Evolutionary conservation across 2,888 invertebrate genomes (phyloP).

Genomic region (Archips xylosteana): DNA sequence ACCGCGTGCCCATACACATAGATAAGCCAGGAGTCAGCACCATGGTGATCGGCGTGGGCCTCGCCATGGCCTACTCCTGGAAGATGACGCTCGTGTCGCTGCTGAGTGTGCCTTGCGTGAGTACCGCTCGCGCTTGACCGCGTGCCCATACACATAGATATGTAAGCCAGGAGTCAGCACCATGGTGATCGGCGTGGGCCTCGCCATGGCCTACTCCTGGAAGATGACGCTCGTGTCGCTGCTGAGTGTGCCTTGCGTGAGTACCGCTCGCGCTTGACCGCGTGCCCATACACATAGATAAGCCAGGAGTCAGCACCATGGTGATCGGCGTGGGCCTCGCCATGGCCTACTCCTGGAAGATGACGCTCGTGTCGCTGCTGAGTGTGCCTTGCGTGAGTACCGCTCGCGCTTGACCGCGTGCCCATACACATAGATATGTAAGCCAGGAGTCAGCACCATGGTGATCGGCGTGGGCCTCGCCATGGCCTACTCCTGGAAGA

Average conservation of each 20-base stretch:
- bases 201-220: conserved; percentile 86
- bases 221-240: conserved; percentile 87
- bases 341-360: conserved; percentile 86
- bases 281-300: too few species aligned
- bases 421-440: too few species aligned
- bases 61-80: conserved; percentile 86
- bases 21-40: too few species aligned
- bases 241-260: conserved; percentile 85
- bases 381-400: conserved; percentile 85
- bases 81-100: conserved; percentile 87
- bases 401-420: too few species aligned
- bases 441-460: too few species aligned
- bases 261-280: conserved; percentile 47
- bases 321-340: conserved; percentile 84
- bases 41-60: conserved; percentile 82
- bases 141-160: too few species aligned
- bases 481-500: conserved; percentile 86
- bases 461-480: conserved; percentile 84
- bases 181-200: conserved; percentile 82
- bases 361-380: conserved; percentile 86
- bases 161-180: too few species aligned
- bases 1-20: too few species aligned
- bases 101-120: conserved; percentile 85
- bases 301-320: too few species aligned
- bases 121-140: conserved; percentile 47